Base-by-base conservation (phyloP, 2,888 invertebrate genomes). In the Lasioglossum morio region DNA sequence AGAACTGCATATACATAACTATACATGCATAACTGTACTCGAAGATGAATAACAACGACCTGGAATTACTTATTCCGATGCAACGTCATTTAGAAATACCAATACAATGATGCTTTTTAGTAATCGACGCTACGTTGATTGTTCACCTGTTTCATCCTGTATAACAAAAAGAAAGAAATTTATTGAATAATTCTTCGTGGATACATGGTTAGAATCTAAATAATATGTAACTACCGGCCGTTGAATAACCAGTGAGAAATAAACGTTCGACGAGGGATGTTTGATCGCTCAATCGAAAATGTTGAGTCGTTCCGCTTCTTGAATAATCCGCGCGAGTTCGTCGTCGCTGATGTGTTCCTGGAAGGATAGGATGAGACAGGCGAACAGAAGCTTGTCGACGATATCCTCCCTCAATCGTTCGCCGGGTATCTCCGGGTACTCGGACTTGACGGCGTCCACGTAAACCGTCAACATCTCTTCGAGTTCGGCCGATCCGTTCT, bases 391-490 rank as follows among this genome's bases (percentile, higher is more conserved):
- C 23, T 89, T 88, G 30, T 77, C 48, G 63, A 79, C 77, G 57
- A 92, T 80, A 2, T 92, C 89, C 72, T 75, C 72, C 43, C 73
- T 81, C 74, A 92, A 72, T 27, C 80, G 69, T 37, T 82, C 74
- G 0, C 53, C 19, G 14, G 75, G 27, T 10, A 88, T 53, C 43
- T 79, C 78, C 16, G 89, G 82, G 37, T 81, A 84, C 40, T 89
- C 89, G 8, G 70, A 66, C 66, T 72, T 77, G 37, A 90, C 86
- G 5, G 79, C 74, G 8, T 89, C 86, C 8, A 89, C 53, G 76
- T 92, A 92, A 43, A 85, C 3, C 34, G 75, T 74, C 16, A 92
- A 72, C 14, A 90, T 84, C 63, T 86, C 83, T 23, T 74, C 76
- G 34, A 85, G 77, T 43, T 82, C 81, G 37, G 70, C 10, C 72